Base-by-base conservation (phyloP, 1,140 invertebrate species). In the Zaprionus taronus region DNA sequence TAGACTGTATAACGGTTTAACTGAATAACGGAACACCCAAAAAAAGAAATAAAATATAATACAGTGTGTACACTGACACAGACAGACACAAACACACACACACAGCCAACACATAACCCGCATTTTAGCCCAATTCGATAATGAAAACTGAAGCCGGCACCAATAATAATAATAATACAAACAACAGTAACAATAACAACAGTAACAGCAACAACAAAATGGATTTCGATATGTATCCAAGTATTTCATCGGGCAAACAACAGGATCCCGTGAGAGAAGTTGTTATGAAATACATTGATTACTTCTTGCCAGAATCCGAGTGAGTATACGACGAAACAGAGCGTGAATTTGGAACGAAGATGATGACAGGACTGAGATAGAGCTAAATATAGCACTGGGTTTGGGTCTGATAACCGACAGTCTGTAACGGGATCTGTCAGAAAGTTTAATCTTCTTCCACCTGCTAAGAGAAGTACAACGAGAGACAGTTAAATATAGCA, bases 241-340 rank as follows among this genome's bases (percentile, higher is more conserved):
- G 94, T 90, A 94, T 95, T 34, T 34, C 31, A 90, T 94, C 95
- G 93, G 95, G 94, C 86, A 95, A 95, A 93, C 94, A 94, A 92
- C 94, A 95, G 92, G 95, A 95, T 93, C 93, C 95, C 73, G 94
- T 95, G 49, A 93, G 95, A 78, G 95, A 95, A 92, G 94, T 95
- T 67, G 94, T 95, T 81, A 94, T 94, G 92, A 95, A 95, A 85
- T 95, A 95, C 92, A 95, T 95, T 77, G 94, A 95, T 93, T 95
- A 95, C 91, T 95, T 95, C 93, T 94, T 94, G 82, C 94, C 94
- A 79, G 94, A 95, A 94, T 95, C 94, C 80, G 94, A 95, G 94
- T 95, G 80, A 95, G 94, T 95, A 94, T 31, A 9, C 38, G 15
- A n/a, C 4, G 20, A 22, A 22, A 22, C 44, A 22, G 17, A 9